phyloP scores from a whole-genome alignment of 1,140 invertebrate genomes.

The Daktulosphaira vitifoliae region DNA sequence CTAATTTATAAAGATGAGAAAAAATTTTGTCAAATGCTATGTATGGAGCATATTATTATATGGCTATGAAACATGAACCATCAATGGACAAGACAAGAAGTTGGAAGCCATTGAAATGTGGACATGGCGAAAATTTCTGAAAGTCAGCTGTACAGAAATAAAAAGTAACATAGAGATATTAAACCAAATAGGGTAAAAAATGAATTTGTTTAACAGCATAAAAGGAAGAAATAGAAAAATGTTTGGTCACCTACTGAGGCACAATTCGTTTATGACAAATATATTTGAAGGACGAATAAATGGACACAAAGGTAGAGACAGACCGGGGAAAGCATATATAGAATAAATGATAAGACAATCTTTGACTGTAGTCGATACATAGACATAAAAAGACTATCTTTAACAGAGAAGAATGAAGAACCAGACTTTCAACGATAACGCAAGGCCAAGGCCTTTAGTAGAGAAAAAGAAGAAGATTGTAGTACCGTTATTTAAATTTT shows the following conservation, averaged over 20 bases:
- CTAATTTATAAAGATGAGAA: neutral
- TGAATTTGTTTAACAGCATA: neutral
- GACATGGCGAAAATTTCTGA: neutral
- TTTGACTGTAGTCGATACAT: neutral
- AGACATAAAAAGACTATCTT: neutral
- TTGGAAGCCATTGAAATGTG: neutral
- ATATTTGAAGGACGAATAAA: constrained; percentile 4
- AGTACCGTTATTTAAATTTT: too few species aligned
- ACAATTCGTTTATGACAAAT: neutral
- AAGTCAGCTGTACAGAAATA: neutral
- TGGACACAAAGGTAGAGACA: neutral
- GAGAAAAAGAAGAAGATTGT: neutral
- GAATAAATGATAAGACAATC: neutral
- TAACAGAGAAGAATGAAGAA: neutral
- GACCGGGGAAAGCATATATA: neutral
- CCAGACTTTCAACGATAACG: neutral
- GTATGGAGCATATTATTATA: neutral
- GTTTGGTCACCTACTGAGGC: neutral
- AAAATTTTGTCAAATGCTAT: neutral
- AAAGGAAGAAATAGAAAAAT: neutral
- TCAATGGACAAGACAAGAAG: constrained; percentile 26
- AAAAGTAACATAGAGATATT: neutral
- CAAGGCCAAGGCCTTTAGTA: constrained; percentile 4
- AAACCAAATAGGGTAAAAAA: neutral
- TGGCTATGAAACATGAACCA: constrained; percentile 39